A percentile compares a stretch with the other conserved stretches of the same genome.
Conservation (phyloP, 2,888 invertebrate species). For the Habroteleia sp. region DNA sequence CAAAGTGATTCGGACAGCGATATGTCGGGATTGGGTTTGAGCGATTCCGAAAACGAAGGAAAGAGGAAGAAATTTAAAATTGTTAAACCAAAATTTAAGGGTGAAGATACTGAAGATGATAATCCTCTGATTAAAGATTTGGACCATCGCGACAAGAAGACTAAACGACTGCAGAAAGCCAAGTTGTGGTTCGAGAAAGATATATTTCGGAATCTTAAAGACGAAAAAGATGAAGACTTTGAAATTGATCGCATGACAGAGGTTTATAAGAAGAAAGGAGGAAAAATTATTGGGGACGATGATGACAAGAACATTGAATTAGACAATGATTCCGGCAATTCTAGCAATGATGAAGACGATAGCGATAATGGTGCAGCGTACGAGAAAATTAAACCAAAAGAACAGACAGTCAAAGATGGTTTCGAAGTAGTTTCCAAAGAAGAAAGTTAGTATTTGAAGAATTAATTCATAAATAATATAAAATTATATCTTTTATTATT, state of each 20-base stretch:
- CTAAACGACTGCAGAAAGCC: constrained; percentile 89
- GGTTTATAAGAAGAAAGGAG: constrained; percentile 88
- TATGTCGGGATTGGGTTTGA: constrained; percentile 82
- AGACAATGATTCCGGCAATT: constrained; percentile 53
- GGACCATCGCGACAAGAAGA: constrained; percentile 88
- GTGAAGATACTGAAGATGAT: constrained; percentile 29
- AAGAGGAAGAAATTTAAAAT: constrained; percentile 49
- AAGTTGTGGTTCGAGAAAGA: constrained; percentile 94
- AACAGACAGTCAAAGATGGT: constrained; percentile 81
- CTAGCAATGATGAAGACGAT: background rate
- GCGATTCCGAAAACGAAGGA: constrained; percentile 83
- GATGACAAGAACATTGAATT: constrained; percentile 54
- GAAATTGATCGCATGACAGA: constrained; percentile 91
- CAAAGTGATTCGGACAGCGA: constrained; percentile 75
- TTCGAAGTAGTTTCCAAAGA: constrained; percentile 87
- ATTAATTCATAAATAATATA: no score
- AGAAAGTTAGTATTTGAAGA: constrained; percentile 80
- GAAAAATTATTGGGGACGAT: constrained; percentile 78
- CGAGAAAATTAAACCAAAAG: constrained; percentile 74
- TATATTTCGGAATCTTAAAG: constrained; percentile 89
- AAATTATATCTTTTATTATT: no score
- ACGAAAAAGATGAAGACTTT: constrained; percentile 92
- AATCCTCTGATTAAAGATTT: constrained; percentile 89
- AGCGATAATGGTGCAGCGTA: constrained; percentile 54
- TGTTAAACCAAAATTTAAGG: constrained; percentile 54